Base-by-base conservation (phyloP, 2,797 vertebrate genomes). In the Catharus ustulatus region DNA sequence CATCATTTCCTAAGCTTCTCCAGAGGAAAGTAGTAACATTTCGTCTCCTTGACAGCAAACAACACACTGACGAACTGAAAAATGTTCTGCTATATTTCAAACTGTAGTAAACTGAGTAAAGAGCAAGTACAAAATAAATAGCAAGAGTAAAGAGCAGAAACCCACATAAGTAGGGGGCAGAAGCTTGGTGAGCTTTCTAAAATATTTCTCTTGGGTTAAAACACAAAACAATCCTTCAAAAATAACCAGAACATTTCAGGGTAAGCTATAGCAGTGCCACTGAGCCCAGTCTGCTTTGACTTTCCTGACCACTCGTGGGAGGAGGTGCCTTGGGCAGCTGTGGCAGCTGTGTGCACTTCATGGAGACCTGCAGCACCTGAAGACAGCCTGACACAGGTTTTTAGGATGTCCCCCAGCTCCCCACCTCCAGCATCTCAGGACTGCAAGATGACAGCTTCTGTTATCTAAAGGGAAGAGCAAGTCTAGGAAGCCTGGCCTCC, bases 11-110 rank as follows among this genome's bases (percentile, higher is more conserved):
- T 96, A 96, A 96, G 91, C 92, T 96, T 97, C 95, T 97, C 87
- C 45, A 94, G 95, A 96, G 96, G 64, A 97, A 97, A 96, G 82
- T 49, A 94, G 96, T 91, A 97, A 97, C 93, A 90, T 97, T 97
- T 94, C 55, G 81, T 97, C 96, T 97, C 93, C 94, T 96, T 97
- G 97, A 97, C 97, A 97, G 96, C 95, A 96, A 97, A 97, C 96
- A 97, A 94, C 91, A 93, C 90, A 92, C 71, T 94, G 95, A 96
- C 90, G 87, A 89, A 96, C 96, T 94, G 95, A 94, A 94, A 96
- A 96, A 96, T 97, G 96, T 95, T 93, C 91, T 96, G 93, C 90
- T 93, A 58, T 93, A 94, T 97, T 97, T 97, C 96, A 94, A 93
- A 87, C 87, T 79, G 93, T 87, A 95, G 93, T 96, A 94, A 90